Evolutionary conservation across 2,888 invertebrate species (phyloP), one percentile per base, ranked within the genome.

Genomic region (Agrotis segetum): DNA sequence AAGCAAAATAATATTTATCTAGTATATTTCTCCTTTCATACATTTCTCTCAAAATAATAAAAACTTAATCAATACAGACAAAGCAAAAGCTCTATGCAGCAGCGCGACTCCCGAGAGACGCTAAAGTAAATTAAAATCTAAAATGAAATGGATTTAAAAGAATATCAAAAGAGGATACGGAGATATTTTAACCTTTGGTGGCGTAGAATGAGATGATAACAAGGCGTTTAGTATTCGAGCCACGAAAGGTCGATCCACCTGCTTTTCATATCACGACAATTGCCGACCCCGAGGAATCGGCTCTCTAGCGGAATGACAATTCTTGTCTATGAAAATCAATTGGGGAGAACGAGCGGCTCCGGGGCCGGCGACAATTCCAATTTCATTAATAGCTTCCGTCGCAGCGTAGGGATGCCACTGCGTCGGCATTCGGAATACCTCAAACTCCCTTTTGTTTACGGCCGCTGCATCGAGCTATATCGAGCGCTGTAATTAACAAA

Each of bases 231-330:
- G 92, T 94, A 95, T 95, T 94, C 95, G 81, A 89, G 89, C 83
- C 94, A 91, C 93, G 93, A 81, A 86, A 88, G 90, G 90, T 90
- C 94, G 93, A 94, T 95, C 94, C 93, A 94, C 95, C 95, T 94
- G 95, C 94, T 95, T 95, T 94, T 95, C 94, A 94, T 95, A 94
- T 95, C 94, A 94, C 93, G 94, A 94, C 95, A 92, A 95, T 95
- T 94, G 94, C 92, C 92, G 92, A 91, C 93, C 94, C 92, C 89
- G 88, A 92, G 92, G 91, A 92, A 90, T 91, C 92, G 90, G 89
- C 91, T 92, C 93, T 92, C 92, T 86, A 86, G 84, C 89, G 89
- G 93, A 94, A 95, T 94, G 92, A 93, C 92, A 94, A 95, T 94
- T 93, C 92, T 90, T 92, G 92, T 91, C 93, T 92, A 94, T 93